Percentiles rank a stretch among this genome's conserved stretches.
Evolutionary conservation across 2,888 invertebrate species (phyloP).

Genomic region (Pasiphila rectangulata): DNA sequence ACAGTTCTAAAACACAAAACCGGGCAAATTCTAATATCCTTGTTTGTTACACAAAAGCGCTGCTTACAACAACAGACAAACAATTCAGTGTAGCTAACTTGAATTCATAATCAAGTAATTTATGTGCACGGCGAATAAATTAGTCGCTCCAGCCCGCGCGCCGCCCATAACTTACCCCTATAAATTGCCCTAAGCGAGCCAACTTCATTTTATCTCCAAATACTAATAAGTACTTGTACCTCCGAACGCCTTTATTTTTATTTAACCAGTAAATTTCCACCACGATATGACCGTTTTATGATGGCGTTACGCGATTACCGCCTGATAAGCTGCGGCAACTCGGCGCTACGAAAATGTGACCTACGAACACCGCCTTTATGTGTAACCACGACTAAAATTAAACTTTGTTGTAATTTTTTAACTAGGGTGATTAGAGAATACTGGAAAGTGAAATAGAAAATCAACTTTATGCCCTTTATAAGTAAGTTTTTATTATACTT

Average conservation of each 20-base stretch:
- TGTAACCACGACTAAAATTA: conserved; percentile 43
- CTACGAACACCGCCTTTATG: conserved; percentile 42
- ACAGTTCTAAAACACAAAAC: conserved; percentile 51
- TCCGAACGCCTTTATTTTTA: conserved; percentile 65
- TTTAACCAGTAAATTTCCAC: conserved; percentile 55
- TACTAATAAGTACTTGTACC: conserved; percentile 75
- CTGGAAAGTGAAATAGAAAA: conserved; percentile 8
- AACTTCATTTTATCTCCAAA: conserved; percentile 81
- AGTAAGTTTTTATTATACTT: conserved; percentile 8
- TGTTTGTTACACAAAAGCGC: conserved; percentile 74
- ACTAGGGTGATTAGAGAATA: conserved; percentile 23
- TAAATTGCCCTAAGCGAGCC: conserved; percentile 80
- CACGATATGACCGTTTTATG: conserved; percentile 70
- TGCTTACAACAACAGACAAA: conserved; percentile 76
- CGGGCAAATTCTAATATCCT: conserved; percentile 67
- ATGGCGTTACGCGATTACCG: conserved; percentile 63
- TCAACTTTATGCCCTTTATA: conserved; percentile 42
- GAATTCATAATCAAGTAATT: conserved; percentile 82
- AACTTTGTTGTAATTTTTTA: conserved; percentile 40
- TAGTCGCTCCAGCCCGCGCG: conserved; percentile 77
- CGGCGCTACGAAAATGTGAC: conserved; percentile 47
- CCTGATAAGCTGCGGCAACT: conserved; percentile 49
- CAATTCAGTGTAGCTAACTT: conserved; percentile 77
- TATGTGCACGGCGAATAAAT: conserved; percentile 82
- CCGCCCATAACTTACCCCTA: conserved; percentile 80